Evolutionary conservation across 2,888 invertebrate genomes (phyloP), one percentile per base, ranked within the genome.

Genomic region (Helobdella robusta): DNA sequence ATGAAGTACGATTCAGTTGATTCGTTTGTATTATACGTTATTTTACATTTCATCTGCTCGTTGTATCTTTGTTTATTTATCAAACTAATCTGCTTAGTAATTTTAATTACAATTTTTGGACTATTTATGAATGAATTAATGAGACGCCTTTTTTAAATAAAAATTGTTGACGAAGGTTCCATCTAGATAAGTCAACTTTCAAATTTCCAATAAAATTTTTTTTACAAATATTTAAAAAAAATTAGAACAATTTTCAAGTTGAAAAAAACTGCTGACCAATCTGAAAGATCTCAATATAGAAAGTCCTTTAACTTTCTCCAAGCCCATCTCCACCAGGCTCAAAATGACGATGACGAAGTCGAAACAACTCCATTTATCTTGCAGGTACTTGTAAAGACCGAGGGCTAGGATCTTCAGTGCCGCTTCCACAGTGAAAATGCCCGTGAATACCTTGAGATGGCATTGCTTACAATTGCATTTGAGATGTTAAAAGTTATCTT

Each of bases 311-410:
- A 94, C 90, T 74, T 89, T 91, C 82, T 91, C 91, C 75, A 95
- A 84, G 74, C 91, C 89, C 79, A 95, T 84, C 82, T 97, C 97
- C 77, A 95, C 83, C 73, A 97, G 83, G 74, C 95, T 95, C 77
- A 97, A 85, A 72, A 91, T 87, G 77, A 97, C 97, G 81, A 97
- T 95, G 77, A 95, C 89, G 82, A 94, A 93, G 84, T 97, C 95
- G 82, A 97, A 97, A 78, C 93, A 91, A 82, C 97, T 97, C 95
- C 95, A 97, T 73, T 92, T 92, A 81, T 94, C 93, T 85, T 92
- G 91, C 83, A 97, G 92, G 83, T 95, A 97, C 82, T 85, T 91
- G 79, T 93, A 90, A 68, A 95, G 94, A 82, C 91, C 93, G 89
- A 95, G 90, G 62, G 95, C 95, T 78, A 93, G 86, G 75, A 97